Evolutionary conservation across 2,888 invertebrate species (phyloP).

Genomic region (Ormyrus thymus): DNA sequence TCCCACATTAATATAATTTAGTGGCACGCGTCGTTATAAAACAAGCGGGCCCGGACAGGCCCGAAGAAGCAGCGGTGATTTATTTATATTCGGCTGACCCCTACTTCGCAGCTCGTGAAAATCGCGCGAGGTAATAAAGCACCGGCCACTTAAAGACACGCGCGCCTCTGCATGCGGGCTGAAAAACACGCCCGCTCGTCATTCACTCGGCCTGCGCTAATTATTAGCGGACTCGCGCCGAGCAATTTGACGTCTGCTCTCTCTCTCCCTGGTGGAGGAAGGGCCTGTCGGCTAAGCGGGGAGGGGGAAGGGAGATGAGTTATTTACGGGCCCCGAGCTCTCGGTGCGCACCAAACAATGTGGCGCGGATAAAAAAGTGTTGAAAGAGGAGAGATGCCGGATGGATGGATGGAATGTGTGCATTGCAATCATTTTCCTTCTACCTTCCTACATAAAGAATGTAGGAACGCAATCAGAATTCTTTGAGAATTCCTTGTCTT

Average conservation of each 20-base stretch:
- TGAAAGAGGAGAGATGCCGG: no score
- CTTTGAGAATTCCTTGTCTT: no score
- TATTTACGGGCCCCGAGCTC: constrained; percentile 29
- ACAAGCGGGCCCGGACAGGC: neutral
- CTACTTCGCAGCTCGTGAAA: constrained; percentile 37
- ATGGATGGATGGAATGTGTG: no score
- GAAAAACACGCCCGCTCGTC: constrained; percentile 56
- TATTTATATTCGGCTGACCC: constrained; percentile 33
- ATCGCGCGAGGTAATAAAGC: constrained; percentile 33
- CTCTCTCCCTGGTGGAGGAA: no score
- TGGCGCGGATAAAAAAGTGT: no score
- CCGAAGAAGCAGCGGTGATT: constrained; percentile 7
- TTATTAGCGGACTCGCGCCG: constrained; percentile 51
- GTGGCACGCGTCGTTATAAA: constrained; percentile 20
- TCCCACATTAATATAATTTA: constrained; percentile 20
- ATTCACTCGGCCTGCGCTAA: constrained; percentile 58
- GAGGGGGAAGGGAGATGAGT: constrained; percentile 22
- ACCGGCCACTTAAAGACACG: constrained; percentile 40
- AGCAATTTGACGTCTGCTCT: constrained; percentile 10
- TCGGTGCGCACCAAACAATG: constrained; percentile 5
- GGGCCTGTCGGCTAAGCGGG: neutral
- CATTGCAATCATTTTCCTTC: no score
- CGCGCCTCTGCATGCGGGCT: constrained; percentile 10
- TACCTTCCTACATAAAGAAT: no score
- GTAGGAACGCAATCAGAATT: no score